Conservation (phyloP, 1,140 invertebrate species). For the Lysiphlebus fabarum region DNA sequence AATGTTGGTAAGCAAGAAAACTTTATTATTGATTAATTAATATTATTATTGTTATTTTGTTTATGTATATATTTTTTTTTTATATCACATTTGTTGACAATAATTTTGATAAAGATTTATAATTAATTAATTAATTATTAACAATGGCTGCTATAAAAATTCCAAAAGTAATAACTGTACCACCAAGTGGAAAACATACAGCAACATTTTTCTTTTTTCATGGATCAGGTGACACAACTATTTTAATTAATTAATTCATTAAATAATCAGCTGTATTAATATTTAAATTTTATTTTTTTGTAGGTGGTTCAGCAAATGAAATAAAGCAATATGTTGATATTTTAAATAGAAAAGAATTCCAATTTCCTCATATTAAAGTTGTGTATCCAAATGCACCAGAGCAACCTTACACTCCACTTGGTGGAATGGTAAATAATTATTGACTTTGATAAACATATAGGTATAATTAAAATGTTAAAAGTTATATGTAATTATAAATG, state of each 20-base stretch:
- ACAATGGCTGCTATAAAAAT: conserved; percentile 19
- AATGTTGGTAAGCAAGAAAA: too few relatives aligned
- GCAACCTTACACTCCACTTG: conserved; percentile 64
- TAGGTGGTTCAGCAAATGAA: conserved; percentile 63
- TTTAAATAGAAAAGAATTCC: conserved; percentile 58
- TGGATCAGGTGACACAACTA: conserved; percentile 57
- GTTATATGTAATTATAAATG: not conserved
- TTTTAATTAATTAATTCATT: conserved; percentile 10
- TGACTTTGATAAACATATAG: not conserved
- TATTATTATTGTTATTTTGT: not conserved
- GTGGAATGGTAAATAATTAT: conserved; percentile 56
- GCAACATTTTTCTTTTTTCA: conserved; percentile 63
- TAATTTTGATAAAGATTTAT: too few relatives aligned
- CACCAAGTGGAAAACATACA: conserved; percentile 45
- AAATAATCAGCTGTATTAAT: not conserved
- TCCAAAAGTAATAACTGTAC: conserved; percentile 34
- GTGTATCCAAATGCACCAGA: conserved; percentile 69
- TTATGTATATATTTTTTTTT: too few relatives aligned
- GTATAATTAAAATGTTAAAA: conserved; percentile 5
- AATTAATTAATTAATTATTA: conserved; percentile 2
- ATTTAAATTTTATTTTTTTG: conserved; percentile 27
- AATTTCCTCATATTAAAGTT: conserved; percentile 67
- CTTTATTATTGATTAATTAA: not conserved
- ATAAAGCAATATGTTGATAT: conserved; percentile 65
- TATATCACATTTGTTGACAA: too few relatives aligned